These are phyloP conservation scores for Agelastica alni DNA, from an alignment of 2,888 invertebrate species.

Conservation along the genomic window DNA sequence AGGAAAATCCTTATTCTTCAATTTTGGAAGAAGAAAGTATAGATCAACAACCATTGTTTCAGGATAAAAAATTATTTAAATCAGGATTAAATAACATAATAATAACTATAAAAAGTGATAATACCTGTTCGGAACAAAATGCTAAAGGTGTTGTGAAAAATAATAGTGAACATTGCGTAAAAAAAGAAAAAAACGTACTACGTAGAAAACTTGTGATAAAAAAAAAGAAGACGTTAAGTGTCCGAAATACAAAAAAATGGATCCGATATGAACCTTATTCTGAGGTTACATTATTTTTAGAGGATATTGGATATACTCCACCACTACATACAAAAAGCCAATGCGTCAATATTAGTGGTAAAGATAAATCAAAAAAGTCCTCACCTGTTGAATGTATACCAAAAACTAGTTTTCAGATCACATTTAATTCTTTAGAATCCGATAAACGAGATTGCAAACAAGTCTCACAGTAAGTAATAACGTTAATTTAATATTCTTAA, in stretches of 20 bases:
- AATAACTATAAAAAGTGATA: not conserved
- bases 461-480: not conserved
- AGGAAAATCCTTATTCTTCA: not conserved
- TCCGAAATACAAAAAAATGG: not conserved
- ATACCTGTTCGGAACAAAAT: too few species aligned
- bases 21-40: not conserved
- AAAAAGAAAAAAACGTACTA: not conserved
- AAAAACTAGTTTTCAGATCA: not conserved
- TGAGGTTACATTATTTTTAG: slow-evolving; percentile 2
- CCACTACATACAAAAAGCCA: not conserved
- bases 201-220: not conserved
- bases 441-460: not conserved
- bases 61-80: not conserved
- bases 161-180: too few species aligned
- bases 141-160: too few species aligned
- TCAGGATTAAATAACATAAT: not conserved
- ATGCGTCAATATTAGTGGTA: not conserved
- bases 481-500: not conserved
- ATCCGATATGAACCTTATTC: not conserved
- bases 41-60: not conserved
- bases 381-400: too few species aligned
- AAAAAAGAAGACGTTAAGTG: not conserved
- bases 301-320: slow-evolving; percentile 14
- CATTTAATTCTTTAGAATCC: not conserved
- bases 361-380: not conserved